Percentiles rank a stretch among this genome's conserved stretches.
These are phyloP conservation scores for Clarias platycephalus DNA, from an alignment of 2,797 vertebrate genomes.

Conservation along the genomic window DNA sequence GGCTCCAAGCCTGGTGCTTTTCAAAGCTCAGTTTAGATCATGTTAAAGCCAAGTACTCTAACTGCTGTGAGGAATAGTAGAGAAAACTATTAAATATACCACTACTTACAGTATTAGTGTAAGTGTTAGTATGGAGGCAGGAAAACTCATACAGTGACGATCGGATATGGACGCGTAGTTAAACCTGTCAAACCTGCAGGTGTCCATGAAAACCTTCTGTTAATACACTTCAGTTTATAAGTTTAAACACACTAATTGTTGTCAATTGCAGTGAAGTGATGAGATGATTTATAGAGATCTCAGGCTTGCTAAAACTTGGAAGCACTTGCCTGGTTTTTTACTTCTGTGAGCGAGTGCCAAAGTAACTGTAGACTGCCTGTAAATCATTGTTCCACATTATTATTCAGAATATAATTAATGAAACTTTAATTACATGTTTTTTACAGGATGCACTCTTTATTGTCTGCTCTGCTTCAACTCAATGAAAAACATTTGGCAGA, in stretches of 20 bases:
- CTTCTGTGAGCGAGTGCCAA: slow-evolving; percentile 47
- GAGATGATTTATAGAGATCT: slow-evolving; percentile 13
- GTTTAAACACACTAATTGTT: slow-evolving; percentile 13
- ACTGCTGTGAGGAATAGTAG: background rate
- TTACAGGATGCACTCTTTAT: slow-evolving; percentile 21
- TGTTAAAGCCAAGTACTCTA: background rate
- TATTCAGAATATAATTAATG: slow-evolving; percentile 26
- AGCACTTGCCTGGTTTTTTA: slow-evolving; percentile 18
- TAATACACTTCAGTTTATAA: background rate
- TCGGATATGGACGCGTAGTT: background rate
- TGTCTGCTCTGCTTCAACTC: background rate
- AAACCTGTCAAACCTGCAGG: background rate
- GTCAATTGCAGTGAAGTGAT: slow-evolving; percentile 6
- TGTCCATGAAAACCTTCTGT: background rate
- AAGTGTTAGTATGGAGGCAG: background rate
- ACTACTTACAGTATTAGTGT: background rate
- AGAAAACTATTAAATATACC: background rate
- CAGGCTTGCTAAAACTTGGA: slow-evolving; percentile 39
- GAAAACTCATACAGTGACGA: background rate
- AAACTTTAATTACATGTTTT: slow-evolving; percentile 44
- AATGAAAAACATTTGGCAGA: slow-evolving; percentile 1
- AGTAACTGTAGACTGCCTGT: slow-evolving; percentile 36
- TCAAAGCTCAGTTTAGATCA: background rate
- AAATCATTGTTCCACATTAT: slow-evolving; percentile 36
- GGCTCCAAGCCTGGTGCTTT: background rate